Conservation (phyloP, 1,140 invertebrate species). For the Heliconius hermathena region DNA sequence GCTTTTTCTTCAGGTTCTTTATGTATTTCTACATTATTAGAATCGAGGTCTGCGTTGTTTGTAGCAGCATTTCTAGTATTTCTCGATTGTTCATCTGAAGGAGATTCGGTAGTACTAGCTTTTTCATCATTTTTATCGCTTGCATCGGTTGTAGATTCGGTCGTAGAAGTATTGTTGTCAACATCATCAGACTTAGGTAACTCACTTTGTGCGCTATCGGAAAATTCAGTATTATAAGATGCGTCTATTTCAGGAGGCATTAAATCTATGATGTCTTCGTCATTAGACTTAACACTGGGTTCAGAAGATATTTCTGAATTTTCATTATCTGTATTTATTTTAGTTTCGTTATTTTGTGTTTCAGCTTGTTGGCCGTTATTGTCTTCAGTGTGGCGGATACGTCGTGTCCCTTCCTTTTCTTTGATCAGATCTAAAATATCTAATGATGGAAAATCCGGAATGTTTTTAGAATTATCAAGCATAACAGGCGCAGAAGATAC, state of each 20-base stretch:
- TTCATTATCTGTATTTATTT: not conserved
- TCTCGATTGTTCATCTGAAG: constrained; percentile 37
- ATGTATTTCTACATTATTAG: constrained; percentile 5
- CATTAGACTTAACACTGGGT: not conserved
- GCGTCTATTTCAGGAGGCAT: constrained; percentile 30
- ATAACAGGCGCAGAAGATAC: constrained; percentile 20
- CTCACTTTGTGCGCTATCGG: not conserved
- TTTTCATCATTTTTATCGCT: constrained; percentile 28
- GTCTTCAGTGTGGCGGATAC: constrained; percentile 24
- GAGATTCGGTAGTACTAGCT: constrained; percentile 22
- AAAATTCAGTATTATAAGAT: constrained; percentile 27
- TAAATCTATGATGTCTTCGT: constrained; percentile 25
- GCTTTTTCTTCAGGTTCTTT: constrained; percentile 17
- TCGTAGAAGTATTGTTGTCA: not conserved
- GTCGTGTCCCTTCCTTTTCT: constrained; percentile 21
- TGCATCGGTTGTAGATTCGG: constrained; percentile 15
- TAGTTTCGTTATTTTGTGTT: not conserved
- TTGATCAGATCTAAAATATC: constrained; percentile 36
- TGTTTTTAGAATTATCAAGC: constrained; percentile 36
- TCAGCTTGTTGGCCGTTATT: not conserved
- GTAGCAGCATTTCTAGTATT: constrained; percentile 25
- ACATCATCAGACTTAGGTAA: constrained; percentile 1
- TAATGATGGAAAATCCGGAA: constrained; percentile 32
- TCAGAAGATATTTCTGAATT: not conserved
- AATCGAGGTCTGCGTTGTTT: constrained; percentile 1